These are phyloP conservation scores for Zelleria hepariella DNA, from an alignment of 2,888 invertebrate species.

Conservation along the genomic window DNA sequence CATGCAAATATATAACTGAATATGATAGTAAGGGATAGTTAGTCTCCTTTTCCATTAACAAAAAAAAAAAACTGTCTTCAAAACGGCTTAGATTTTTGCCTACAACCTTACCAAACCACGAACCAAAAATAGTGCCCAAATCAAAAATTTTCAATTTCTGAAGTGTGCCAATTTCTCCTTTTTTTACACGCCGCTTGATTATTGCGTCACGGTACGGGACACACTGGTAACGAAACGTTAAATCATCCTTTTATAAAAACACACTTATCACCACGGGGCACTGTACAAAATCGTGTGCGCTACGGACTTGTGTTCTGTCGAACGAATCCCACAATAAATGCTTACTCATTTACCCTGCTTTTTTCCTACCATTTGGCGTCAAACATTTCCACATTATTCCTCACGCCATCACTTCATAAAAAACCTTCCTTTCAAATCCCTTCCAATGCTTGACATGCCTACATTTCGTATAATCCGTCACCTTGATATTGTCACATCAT, in stretches of 20 bases:
- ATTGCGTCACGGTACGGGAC: conserved; percentile 66
- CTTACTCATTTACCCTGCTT: too few species aligned
- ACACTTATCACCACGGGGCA: conserved; percentile 44
- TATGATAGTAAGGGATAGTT: too few species aligned
- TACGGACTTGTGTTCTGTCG: neutral
- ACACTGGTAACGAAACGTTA: conserved; percentile 54
- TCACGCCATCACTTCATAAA: neutral
- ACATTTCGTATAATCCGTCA: too few species aligned
- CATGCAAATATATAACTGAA: too few species aligned
- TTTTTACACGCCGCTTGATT: conserved; percentile 71
- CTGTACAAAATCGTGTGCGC: conserved; percentile 10
- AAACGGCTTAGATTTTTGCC: conserved; percentile 19
- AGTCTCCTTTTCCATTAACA: too few species aligned
- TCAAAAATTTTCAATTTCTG: conserved; percentile 32
- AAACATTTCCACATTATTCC: neutral
- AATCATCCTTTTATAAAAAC: conserved; percentile 38
- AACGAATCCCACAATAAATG: neutral
- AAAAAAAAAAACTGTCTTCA: too few species aligned
- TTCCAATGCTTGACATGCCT: too few species aligned
- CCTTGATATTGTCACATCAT: too few species aligned
- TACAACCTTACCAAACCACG: conserved; percentile 32
- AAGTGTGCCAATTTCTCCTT: conserved; percentile 67
- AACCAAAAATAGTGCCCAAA: conserved; percentile 15
- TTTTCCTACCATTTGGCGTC: neutral
- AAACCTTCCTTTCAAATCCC: too few species aligned